Evolutionary conservation across 2,113 vertebrate species (phyloP).

Genomic region (Sylvilagus bachmani): DNA sequence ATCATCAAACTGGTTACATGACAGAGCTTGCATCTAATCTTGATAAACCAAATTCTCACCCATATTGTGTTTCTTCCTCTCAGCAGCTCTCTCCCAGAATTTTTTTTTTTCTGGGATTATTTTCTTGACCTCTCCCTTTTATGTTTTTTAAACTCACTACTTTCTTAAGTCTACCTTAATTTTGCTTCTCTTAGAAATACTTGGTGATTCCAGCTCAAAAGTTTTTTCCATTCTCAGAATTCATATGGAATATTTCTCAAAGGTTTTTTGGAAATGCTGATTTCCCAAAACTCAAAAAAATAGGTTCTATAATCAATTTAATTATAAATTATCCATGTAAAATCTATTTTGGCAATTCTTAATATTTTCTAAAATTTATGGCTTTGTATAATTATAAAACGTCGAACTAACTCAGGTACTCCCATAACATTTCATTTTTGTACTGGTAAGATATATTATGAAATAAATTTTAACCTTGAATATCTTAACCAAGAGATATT

Average conservation of each 20-base stretch:
- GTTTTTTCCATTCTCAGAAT: not conserved
- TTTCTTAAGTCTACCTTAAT: not conserved
- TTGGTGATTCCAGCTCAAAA: not conserved
- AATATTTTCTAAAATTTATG: not conserved
- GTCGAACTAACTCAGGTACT: not conserved
- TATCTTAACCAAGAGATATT: not conserved
- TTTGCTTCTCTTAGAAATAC: not conserved
- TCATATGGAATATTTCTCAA: not conserved
- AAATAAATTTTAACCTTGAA: not conserved
- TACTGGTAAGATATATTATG: not conserved
- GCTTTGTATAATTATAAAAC: not conserved
- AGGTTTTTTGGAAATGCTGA: not conserved
- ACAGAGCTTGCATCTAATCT: not conserved
- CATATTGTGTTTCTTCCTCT: not conserved
- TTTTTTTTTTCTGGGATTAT: not conserved
- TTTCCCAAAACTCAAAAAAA: not conserved
- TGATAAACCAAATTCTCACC: not conserved
- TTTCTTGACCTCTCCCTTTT: not conserved
- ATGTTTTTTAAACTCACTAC: not conserved
- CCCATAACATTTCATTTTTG: not conserved
- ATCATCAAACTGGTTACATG: not conserved
- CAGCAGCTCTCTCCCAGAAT: not conserved
- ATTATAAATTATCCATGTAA: not conserved
- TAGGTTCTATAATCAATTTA: not conserved
- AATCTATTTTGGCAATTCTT: not conserved